Conservation (phyloP, 35 echinoderm and acorn worm species). For the Heliocidaris tuberculata region DNA sequence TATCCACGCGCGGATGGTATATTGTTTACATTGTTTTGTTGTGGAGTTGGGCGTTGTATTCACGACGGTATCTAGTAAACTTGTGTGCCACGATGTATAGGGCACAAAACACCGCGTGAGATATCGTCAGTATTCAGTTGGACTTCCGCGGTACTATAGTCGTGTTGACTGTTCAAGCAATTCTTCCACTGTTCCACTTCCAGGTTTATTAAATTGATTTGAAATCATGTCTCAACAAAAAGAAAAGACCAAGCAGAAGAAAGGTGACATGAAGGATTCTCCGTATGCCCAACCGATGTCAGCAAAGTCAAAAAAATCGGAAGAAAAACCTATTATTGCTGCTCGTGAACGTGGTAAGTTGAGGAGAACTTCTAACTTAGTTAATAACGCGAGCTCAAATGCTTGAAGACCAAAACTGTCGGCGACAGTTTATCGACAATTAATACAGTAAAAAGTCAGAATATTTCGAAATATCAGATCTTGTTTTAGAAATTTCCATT, state of each 20-base stretch:
- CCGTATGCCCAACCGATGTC: slow-evolving; percentile 57
- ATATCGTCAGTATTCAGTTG: neutral
- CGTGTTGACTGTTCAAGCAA: neutral
- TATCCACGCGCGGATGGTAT: neutral
- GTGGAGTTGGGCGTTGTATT: slow-evolving; percentile 22
- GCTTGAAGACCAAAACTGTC: too few relatives aligned
- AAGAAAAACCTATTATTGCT: slow-evolving; percentile 75
- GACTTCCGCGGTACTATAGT: neutral
- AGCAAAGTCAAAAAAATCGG: slow-evolving; percentile 38
- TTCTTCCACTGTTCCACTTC: too few relatives aligned
- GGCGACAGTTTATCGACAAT: too few relatives aligned
- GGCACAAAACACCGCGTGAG: neutral
- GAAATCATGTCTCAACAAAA: slow-evolving; percentile 44
- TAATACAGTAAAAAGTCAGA: too few relatives aligned
- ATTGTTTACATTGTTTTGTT: slow-evolving; percentile 37
- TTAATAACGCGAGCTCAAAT: neutral
- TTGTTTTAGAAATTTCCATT: too few relatives aligned
- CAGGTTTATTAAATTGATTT: neutral
- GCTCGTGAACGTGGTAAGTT: slow-evolving; percentile 87
- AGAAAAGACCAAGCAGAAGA: slow-evolving; percentile 56
- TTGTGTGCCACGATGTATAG: neutral
- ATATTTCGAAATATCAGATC: too few relatives aligned
- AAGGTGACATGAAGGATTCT: slow-evolving; percentile 37
- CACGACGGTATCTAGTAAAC: slow-evolving; percentile 5
- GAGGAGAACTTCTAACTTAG: too few relatives aligned